Evolutionary conservation across 2,113 vertebrate species (phyloP), one percentile per base, ranked within the genome.

Genomic region (Bungarus multicinctus): DNA sequence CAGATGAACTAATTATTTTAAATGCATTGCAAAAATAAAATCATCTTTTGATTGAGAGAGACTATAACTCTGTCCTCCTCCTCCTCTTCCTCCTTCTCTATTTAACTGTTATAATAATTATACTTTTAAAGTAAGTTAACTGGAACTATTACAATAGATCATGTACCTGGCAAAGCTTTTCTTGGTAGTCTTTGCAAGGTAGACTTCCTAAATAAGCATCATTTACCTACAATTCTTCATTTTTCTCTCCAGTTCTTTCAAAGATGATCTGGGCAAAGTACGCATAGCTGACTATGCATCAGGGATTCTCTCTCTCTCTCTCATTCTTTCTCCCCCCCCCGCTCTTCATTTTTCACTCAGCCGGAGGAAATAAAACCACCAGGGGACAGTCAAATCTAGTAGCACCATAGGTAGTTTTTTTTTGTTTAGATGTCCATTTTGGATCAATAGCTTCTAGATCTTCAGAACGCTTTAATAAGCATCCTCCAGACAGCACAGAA

Each of bases 401-500:
- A 94, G 39, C 34, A 69, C 90, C 55, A 88, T 54, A 90, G 93
- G 89, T 8, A 1, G 20, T 2, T 23, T 57, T 57, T 18, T 90
- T 94, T 95, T 94, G 85, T 93, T 96, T 93, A 93, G n/a, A 45
- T 86, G 64, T 93, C 94, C 93, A 91, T 27, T 74, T 92, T 88
- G 91, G 53, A 95, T 95, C 94, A 92, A 85, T 94, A 94, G n/a
- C 0, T 93, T 95, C 95, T 93, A 95, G 94, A 94, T 94, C 92
- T 93, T n/a, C 87, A 57, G 86, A 95, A 94, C 53, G 94, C 27
- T 60, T 92, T 93, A 96, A 95, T 94, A 91, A 95, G 22, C 11
- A 18, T 89, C 89, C 94, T 92, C 90, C 94, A 94, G 94, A 91
- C 11, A 43, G 34, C 81, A 93, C 23, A 9, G 18, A 93, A 94